phyloP scores from a whole-genome alignment of 2,113 vertebrate genomes.

The Equus przewalskii region DNA sequence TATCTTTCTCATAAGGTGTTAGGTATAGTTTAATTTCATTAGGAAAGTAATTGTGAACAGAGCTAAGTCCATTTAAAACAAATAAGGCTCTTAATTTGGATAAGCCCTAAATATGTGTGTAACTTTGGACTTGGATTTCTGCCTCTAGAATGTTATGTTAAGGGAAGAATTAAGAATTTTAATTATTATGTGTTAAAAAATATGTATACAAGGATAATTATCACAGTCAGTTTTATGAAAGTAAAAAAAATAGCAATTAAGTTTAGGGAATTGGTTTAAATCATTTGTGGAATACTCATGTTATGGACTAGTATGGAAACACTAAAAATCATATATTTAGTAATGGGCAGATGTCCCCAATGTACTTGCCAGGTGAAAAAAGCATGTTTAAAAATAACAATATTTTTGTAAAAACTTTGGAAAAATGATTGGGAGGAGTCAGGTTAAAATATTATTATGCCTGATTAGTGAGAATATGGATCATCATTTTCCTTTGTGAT shows the following conservation, averaged over 20 bases:
- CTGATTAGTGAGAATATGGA: background rate
- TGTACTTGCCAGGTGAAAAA: slow-evolving; percentile 38
- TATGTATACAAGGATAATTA: background rate
- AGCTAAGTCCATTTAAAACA: background rate
- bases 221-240: slow-evolving; percentile 38
- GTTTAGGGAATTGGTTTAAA: background rate
- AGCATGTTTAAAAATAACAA: slow-evolving; percentile 8
- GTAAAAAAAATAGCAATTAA: slow-evolving; percentile 18
- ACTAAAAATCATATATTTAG: slow-evolving; percentile 17
- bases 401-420: slow-evolving; percentile 29
- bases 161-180: slow-evolving; percentile 32
- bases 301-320: background rate
- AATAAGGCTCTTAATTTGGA: slow-evolving; percentile 1
- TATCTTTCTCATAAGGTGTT: slow-evolving; percentile 1
- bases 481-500: background rate
- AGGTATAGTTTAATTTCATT: slow-evolving; percentile 38
- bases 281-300: background rate
- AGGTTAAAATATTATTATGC: slow-evolving; percentile 17
- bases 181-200: background rate
- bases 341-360: background rate
- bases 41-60: slow-evolving; percentile 23
- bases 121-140: background rate
- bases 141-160: slow-evolving; percentile 34
- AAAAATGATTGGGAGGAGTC: background rate
- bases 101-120: background rate